phyloP scores from a whole-genome alignment of 2,113 vertebrate genomes.

The Harpagus bidentatus region DNA sequence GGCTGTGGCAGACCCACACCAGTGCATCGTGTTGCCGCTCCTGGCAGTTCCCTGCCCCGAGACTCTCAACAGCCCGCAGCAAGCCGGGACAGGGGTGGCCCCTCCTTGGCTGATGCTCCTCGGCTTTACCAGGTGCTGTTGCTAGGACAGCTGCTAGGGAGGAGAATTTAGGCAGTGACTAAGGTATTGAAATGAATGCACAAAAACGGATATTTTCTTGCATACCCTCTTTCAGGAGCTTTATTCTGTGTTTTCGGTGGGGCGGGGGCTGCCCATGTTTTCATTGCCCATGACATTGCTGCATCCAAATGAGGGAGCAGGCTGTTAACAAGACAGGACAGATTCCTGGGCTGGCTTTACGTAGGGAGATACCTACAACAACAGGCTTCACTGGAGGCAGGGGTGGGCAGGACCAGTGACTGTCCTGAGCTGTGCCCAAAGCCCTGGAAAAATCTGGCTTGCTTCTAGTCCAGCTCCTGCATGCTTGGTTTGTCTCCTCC shows the following conservation, averaged over 20 bases:
- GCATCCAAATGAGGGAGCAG: background rate
- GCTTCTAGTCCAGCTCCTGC: background rate
- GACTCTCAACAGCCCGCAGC: accelerated
- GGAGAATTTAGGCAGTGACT: background rate
- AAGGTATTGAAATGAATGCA: background rate
- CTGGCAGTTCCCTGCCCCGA: background rate
- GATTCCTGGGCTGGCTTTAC: background rate
- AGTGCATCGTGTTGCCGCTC: accelerated
- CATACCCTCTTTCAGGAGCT: background rate
- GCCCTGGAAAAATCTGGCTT: background rate
- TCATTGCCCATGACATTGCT: background rate
- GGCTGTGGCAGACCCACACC: accelerated
- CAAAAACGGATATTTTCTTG: background rate
- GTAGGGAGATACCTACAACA: background rate
- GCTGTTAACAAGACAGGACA: background rate
- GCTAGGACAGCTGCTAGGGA: background rate
- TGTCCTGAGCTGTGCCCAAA: background rate
- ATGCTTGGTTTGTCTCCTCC: background rate
- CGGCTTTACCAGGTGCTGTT: background rate
- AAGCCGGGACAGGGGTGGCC: accelerated
- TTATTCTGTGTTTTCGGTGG: background rate
- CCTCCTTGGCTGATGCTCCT: background rate
- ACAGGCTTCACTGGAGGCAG: background rate
- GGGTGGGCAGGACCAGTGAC: accelerated
- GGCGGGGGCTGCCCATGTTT: background rate